Evolutionary conservation across 2,113 vertebrate genomes (phyloP), one percentile per base, ranked within the genome.

Genomic region (Silurus asotus): DNA sequence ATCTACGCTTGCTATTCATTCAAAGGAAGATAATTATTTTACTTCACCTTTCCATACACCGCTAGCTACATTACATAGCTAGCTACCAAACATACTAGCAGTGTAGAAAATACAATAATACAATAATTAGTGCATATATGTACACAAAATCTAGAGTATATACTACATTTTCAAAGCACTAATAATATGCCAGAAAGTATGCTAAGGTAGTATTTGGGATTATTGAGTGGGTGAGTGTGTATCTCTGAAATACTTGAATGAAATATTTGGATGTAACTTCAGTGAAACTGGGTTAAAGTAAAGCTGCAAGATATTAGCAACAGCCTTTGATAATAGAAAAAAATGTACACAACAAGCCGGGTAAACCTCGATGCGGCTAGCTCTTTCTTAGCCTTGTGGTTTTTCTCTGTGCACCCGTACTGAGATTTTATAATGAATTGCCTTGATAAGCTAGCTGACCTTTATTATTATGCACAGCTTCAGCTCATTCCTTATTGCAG

Each of bases 361-460:
- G 49, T 80, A 70, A 84, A 87, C 58, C 80, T 55, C 78, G 10
- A 28, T 9, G 64, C 82, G 45, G 72, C 81, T 58, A 58, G 74
- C 58, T 56, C 48, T 58, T 70, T 20, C n/a, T 53, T 13, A 20
- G 51, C 49, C 64, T 11, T 5, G 23, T 13, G 23, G 62, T 37
- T 25, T 56, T 70, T 15, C 69, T 51, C 61, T 15, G 76, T 45
- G 77, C 78, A 9, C 91, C 89, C 85, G 92, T 88, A 87, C 87
- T 90, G 90, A 93, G 91, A 92, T 85, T 90, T 91, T 92, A 93
- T 93, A 93, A 94, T 90, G 89, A 92, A 92, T 93, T 89, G 90
- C 91, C 91, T 93, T 92, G 93, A 93, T 92, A 93, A 92, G 91
- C 87, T 90, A 87, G 91, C 87, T 95, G 94, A 94, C 93, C 93